Base-by-base conservation (phyloP, 30 jellyfish, hydroid and myxozoan genomes). In the Nemopilema nomurai region DNA sequence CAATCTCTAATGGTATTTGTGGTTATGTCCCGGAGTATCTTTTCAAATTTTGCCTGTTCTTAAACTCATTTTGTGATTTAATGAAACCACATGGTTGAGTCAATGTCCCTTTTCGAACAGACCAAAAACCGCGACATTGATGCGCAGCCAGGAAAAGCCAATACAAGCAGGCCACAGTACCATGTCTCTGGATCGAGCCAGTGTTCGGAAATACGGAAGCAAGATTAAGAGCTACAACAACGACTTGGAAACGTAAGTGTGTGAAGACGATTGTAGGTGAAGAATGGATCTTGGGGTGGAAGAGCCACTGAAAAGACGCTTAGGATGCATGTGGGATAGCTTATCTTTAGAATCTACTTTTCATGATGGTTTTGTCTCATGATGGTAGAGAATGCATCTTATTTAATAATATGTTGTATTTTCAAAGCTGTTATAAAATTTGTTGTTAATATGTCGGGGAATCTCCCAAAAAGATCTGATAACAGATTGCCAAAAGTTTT, bases 101-200 rank as follows among this genome's bases (percentile, higher is more conserved):
- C 57, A 41, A 3, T 41, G 13, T 41, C 30, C 23, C 50, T 68
- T 28, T 21, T n/a, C 0, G 28, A 67, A 50, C 28, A 84, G 87
- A 16, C 83, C 81, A 49, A 84, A 84, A 49, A 66, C 76, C 1
- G 80, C 70, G 31, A 74, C 84, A 18, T 49, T 84, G 20, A 24
- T 49, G 49, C 68, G 83, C 50, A 66, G 51, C 80, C 83, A 49
- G 18, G 89, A 76, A 4, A 62, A 62, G 24, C 53, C 70, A 23
- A 75, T 57, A 30, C 81, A 57, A 25, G 86, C 81, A 16, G 85
- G 84, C 4, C 92, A 89, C 6, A 81, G 87, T 49, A 77, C 92
- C 19, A 80, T 89, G 96, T 80, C 92, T 0, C 57, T 89, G 51
- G 96, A 89, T 67, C 86, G 96, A 24, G 87, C 87, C 16, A 69